A percentile compares a stretch with the other conserved stretches of the same genome.
phyloP scores from a whole-genome alignment of 2,797 vertebrate species.

The Sebastes oblongus region DNA sequence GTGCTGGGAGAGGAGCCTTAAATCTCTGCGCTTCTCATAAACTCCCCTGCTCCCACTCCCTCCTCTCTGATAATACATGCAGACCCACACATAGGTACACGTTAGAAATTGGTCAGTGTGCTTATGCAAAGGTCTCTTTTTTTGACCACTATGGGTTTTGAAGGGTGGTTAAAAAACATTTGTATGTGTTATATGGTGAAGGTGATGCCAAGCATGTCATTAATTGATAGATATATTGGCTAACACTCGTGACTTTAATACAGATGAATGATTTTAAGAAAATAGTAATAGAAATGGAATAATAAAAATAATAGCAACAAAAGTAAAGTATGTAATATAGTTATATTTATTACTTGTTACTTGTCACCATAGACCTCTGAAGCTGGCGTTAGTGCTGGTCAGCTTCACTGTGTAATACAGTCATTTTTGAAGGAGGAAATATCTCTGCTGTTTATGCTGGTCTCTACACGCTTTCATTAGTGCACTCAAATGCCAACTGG shows the following conservation, averaged over 20 bases:
- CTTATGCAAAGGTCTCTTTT: conserved; percentile 4
- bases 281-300: background rate
- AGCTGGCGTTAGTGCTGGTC: background rate
- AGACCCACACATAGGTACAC: background rate
- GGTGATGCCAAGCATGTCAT: background rate
- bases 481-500: background rate
- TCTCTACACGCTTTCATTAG: background rate
- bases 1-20: conserved; percentile 47
- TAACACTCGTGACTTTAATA: background rate
- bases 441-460: background rate
- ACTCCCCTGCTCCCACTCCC: conserved; percentile 6
- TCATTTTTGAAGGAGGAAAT: background rate
- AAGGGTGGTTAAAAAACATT: background rate
- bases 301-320: background rate
- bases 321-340: background rate
- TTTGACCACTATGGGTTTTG: background rate
- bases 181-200: background rate
- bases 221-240: background rate
- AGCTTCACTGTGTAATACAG: background rate
- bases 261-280: background rate
- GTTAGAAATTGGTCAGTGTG: conserved; percentile 33
- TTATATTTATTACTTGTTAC: background rate
- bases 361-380: background rate
- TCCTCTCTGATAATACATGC: conserved; percentile 2
- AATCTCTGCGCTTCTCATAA: conserved; percentile 46